Percentiles rank a stretch among this genome's conserved stretches.
phyloP scores from a whole-genome alignment of 2,797 vertebrate species.

The Oreochromis mossambicus region DNA sequence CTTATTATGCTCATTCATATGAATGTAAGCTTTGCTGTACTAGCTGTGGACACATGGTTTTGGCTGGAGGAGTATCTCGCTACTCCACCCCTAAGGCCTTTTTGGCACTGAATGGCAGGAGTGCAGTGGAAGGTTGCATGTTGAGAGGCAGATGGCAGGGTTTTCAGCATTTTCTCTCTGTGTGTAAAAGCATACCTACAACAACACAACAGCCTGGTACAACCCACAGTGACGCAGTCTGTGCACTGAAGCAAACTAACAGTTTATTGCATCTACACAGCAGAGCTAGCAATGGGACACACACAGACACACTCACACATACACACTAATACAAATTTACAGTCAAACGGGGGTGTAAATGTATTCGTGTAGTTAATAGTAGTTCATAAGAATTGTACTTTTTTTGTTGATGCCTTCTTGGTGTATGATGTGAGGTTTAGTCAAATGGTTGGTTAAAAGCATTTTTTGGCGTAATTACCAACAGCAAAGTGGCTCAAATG shows the following conservation, averaged over 20 bases:
- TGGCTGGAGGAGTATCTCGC: constrained; percentile 36
- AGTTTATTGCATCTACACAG: constrained; percentile 15
- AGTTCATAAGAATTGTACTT: neutral
- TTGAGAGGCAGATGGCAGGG: constrained; percentile 62
- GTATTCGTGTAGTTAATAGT: neutral
- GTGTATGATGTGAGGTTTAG: neutral
- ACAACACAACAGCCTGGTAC: constrained; percentile 7
- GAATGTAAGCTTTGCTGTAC: constrained; percentile 30
- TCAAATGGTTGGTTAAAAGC: neutral
- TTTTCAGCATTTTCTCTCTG: constrained; percentile 25
- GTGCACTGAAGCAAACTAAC: constrained; percentile 9
- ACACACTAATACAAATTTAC: neutral
- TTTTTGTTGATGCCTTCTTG: neutral
- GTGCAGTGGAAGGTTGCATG: constrained; percentile 59
- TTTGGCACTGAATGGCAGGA: constrained; percentile 52
- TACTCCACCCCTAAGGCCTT: constrained; percentile 52
- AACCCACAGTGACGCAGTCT: constrained; percentile 10
- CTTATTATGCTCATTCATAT: constrained; percentile 6
- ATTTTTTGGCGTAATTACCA: neutral
- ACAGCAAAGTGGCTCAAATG: neutral
- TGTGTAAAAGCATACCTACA: constrained; percentile 45
- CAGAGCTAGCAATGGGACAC: neutral
- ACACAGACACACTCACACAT: constrained; percentile 20
- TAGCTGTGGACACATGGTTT: constrained; percentile 50
- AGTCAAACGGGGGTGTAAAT: neutral